Conservation (phyloP, 2,113 vertebrate genomes). For the Strix uralensis region DNA sequence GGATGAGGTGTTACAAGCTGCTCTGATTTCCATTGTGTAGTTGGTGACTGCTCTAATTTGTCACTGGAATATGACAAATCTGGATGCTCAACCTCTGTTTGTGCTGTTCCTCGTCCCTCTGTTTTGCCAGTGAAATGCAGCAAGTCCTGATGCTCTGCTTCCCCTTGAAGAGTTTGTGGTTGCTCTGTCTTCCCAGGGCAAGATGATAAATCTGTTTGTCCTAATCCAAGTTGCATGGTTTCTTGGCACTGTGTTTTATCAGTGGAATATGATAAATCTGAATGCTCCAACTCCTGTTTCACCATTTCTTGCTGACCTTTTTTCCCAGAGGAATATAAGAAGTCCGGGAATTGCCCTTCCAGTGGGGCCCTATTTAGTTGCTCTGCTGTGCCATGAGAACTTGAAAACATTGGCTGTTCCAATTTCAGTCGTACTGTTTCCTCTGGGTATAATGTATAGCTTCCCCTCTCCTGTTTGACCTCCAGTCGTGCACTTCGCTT, state of each 20-base stretch:
- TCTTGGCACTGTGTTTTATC: neutral
- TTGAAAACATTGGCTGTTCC: neutral
- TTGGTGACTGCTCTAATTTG: neutral
- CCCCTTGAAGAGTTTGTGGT: neutral
- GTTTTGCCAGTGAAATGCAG: neutral
- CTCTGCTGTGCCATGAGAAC: neutral
- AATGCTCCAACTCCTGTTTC: neutral
- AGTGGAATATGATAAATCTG: neutral
- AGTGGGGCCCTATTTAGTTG: neutral
- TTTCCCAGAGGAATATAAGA: neutral
- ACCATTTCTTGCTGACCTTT: neutral
- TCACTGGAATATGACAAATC: neutral
- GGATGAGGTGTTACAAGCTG: neutral
- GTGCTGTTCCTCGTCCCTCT: neutral
- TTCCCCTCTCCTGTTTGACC: neutral
- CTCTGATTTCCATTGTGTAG: neutral
- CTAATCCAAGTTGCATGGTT: neutral
- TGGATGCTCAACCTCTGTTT: neutral
- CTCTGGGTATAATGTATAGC: neutral
- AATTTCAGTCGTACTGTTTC: neutral
- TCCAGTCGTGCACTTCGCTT: neutral
- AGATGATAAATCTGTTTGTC: neutral
- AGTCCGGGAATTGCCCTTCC: neutral
- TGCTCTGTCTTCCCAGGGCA: neutral
- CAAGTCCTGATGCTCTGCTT: neutral